Conservation (phyloP, 2,113 vertebrate genomes). For the Paradoxurus hermaphroditus region DNA sequence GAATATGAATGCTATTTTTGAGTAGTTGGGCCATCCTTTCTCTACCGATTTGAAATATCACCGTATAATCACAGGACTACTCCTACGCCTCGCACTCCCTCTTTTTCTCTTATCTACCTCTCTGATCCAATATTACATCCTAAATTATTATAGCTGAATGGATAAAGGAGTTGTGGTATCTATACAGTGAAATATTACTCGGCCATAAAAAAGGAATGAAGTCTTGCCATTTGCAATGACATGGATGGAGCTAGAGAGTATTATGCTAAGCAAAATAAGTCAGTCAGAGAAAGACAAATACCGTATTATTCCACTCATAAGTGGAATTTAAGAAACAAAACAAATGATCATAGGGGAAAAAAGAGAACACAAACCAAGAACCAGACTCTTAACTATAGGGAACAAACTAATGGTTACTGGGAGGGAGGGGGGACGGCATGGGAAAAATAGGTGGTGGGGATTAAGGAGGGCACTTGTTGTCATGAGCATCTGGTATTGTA, state of each 20-base stretch:
- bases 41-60: conserved; percentile 10
- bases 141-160: neutral
- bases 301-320: neutral
- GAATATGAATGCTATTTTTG: neutral
- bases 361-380: neutral
- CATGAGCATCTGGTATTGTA: neutral
- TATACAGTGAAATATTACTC: neutral
- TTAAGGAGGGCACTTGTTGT: neutral
- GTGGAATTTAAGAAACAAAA: neutral
- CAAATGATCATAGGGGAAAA: neutral
- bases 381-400: too few relatives aligned
- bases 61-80: neutral
- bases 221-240: neutral
- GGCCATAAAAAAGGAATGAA: neutral
- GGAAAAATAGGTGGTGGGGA: neutral
- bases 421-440: neutral
- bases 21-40: neutral
- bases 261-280: neutral
- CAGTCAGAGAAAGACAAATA: neutral
- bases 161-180: neutral
- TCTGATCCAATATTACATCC: neutral
- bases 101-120: neutral
- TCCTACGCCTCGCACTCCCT: neutral
- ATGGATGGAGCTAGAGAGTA: neutral
- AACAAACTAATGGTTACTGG: neutral